These are phyloP conservation scores for Sarcoramphus papa DNA, from an alignment of 2,797 vertebrate species.

Conservation along the genomic window DNA sequence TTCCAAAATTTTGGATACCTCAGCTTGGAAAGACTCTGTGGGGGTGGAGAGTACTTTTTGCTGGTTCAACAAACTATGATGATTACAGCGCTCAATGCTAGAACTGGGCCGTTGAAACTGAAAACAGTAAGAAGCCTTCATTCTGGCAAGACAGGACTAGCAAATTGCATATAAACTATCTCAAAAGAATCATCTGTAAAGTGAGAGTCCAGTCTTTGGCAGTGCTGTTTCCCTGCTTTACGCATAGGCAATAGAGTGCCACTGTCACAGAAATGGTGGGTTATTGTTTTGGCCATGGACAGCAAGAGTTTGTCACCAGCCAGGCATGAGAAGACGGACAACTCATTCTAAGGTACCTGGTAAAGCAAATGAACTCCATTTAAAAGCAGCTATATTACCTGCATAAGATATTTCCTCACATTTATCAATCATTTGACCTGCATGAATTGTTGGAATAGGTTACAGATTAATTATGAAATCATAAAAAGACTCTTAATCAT, in stretches of 20 bases:
- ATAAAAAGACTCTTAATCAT: neutral
- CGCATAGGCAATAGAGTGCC: neutral
- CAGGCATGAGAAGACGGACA: neutral
- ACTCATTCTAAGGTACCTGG: neutral
- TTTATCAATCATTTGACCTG: neutral
- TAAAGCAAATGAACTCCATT: neutral
- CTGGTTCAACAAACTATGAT: neutral
- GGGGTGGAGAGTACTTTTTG: neutral
- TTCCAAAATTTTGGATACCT: neutral
- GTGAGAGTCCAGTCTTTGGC: neutral
- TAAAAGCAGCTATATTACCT: neutral
- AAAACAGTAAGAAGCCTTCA: neutral
- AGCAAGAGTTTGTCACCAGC: neutral
- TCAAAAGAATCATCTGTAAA: neutral
- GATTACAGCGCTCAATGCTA: neutral
- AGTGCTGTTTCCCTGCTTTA: no score
- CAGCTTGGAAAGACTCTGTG: neutral
- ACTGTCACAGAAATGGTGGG: neutral
- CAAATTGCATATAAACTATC: neutral
- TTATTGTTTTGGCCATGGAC: rapidly evolving
- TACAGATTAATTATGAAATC: neutral
- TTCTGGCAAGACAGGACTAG: neutral
- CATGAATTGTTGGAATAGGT: neutral
- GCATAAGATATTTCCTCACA: neutral
- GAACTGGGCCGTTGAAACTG: neutral